Base-by-base conservation (phyloP, 1,140 invertebrate genomes). In the Microplitis mediator region DNA sequence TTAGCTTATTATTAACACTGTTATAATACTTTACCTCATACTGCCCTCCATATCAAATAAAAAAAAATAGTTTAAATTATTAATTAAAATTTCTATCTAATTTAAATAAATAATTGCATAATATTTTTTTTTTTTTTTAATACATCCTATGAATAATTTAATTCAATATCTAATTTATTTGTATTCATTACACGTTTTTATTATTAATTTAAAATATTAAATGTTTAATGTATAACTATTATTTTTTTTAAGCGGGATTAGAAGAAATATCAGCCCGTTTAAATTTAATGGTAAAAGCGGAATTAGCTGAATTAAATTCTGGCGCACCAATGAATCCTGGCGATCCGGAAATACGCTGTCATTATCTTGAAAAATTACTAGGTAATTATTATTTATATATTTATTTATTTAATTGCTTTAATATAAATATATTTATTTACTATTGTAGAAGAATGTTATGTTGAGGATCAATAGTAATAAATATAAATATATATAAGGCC, bases 231-330 rank as follows among this genome's bases (percentile, higher is more conserved):
- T 16, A 56, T 35, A 14, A 45, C 51, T 52, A 35, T 65, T 72
- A 11, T 62, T 23, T 23, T 50, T 45, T 77, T 75, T 4, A 76
- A 84, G 83, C 82, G 67, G 83, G 80, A 71, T 77, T 84, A 52
- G 84, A 84, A 23, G 84, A 85, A 71, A 82, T 85, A 71, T 85
- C 82, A 56, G 80, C 83, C n/a, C 77, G 81, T 54, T 69, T 85
- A 64, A 85, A 84, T 52, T 68, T 85, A 52, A 83, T 85, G 82
- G 81, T 85, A 13, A 84, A 84, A 61, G 83, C 81, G 13, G 82
- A 82, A 60, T 71, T 84, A 56, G 79, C 83, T 54, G 84, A 85
- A 39, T 67, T 84, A 66, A 74, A 79, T n/a, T 78, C 76, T 1
- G 81, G 81, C 0, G 78, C 81, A 11, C 80, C 80, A 3, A 77